These are phyloP conservation scores for Rhadinocentrus ornatus DNA, from an alignment of 2,797 vertebrate species.

Conservation along the genomic window DNA sequence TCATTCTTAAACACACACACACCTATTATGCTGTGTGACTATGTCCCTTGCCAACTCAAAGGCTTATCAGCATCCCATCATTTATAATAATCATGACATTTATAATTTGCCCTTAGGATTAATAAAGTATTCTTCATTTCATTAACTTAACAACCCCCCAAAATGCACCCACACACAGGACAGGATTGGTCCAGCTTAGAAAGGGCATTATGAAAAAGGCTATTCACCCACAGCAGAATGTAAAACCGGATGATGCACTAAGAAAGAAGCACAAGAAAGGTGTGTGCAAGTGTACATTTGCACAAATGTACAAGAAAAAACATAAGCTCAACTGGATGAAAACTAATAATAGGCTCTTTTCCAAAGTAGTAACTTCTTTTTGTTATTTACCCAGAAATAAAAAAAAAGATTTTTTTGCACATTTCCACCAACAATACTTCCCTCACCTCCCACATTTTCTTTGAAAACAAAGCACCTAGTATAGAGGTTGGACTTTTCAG, in stretches of 20 bases:
- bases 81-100: too few relatives aligned
- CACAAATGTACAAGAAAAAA: not conserved
- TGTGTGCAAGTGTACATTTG: not conserved
- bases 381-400: too few relatives aligned
- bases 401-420: too few relatives aligned
- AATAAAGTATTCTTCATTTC: too few relatives aligned
- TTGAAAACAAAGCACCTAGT: too few relatives aligned
- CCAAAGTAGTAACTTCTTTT: too few relatives aligned
- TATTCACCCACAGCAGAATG: not conserved
- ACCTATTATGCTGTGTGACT: not conserved
- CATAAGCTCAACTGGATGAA: not conserved
- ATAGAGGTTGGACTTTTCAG: too few relatives aligned
- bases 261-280: conserved; percentile 1
- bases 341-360: not conserved
- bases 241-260: conserved; percentile 23
- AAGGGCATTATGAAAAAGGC: not conserved
- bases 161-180: not conserved
- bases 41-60: not conserved
- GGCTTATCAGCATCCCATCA: not conserved
- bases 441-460: too few relatives aligned
- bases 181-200: not conserved
- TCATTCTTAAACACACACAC: not conserved
- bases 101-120: too few relatives aligned
- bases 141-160: too few relatives aligned
- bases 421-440: too few relatives aligned